phyloP scores from a whole-genome alignment of 1,140 invertebrate species.

The Eupeodes corollae region DNA sequence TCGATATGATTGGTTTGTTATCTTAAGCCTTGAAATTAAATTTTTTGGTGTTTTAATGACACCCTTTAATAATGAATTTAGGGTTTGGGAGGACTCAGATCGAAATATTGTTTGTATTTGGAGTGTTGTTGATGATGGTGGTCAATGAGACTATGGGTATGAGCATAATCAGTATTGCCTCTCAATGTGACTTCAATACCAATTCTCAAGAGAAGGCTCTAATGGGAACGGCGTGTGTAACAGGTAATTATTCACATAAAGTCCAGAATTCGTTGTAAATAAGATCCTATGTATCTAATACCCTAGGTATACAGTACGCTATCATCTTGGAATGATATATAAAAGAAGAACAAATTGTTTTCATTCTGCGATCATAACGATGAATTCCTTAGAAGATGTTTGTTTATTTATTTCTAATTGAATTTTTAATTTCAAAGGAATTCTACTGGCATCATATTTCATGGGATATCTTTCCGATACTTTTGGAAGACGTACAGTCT shows the following conservation, averaged over 20 bases:
- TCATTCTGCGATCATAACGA: background rate
- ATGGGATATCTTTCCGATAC: conserved; percentile 45
- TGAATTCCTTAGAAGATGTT: background rate
- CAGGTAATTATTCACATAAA: conserved; percentile 15
- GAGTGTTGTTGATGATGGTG: conserved; percentile 30
- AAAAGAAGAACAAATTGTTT: too few relatives aligned
- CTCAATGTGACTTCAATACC: conserved; percentile 37
- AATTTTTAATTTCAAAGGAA: conserved; percentile 10
- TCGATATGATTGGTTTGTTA: conserved; percentile 20
- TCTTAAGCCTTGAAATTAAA: background rate
- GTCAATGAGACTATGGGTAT: conserved; percentile 30
- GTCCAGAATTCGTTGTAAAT: background rate
- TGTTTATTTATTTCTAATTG: background rate
- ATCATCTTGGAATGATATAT: too few relatives aligned
- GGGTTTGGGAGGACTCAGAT: conserved; percentile 26
- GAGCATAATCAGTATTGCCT: conserved; percentile 29
- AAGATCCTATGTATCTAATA: background rate
- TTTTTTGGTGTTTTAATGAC: background rate
- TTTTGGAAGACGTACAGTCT: conserved; percentile 37
- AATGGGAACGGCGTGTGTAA: conserved; percentile 38
- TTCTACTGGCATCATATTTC: conserved; percentile 37
- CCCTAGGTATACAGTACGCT: background rate
- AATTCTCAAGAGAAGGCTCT: conserved; percentile 28
- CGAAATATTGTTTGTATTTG: conserved; percentile 21
- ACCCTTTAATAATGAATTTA: conserved; percentile 1